These are phyloP conservation scores for Hyla sarda DNA, from an alignment of 2,113 vertebrate species.

Conservation along the genomic window DNA sequence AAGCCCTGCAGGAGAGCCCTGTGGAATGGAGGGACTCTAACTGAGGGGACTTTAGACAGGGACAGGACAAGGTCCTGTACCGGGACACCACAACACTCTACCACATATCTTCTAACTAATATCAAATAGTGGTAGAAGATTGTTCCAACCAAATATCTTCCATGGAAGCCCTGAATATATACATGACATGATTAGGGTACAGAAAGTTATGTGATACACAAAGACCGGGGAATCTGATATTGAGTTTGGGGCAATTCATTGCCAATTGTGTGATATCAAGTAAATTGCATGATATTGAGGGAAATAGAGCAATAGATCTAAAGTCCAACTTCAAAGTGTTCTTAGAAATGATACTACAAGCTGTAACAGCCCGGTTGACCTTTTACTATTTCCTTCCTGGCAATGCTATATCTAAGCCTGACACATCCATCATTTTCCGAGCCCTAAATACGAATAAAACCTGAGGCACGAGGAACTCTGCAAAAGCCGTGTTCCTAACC, in stretches of 20 bases:
- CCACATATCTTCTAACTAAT: no score
- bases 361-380: background rate
- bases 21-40: no score
- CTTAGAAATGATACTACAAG: background rate
- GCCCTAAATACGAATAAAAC: background rate
- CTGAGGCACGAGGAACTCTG: background rate
- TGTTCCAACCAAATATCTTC: no score
- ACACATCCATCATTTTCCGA: constrained; percentile 3
- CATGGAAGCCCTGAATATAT: no score
- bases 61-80: no score
- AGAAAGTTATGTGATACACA: background rate
- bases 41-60: no score
- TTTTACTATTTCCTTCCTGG: background rate
- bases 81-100: no score
- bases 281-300: background rate
- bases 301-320: background rate
- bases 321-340: constrained; percentile 5
- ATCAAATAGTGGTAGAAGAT: no score
- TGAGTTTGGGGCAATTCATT: background rate
- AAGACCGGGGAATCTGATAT: background rate
- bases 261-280: background rate
- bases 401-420: background rate
- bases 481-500: background rate
- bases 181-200: background rate
- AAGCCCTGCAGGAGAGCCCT: no score